Conservation (phyloP, 1,140 invertebrate genomes). For the Lineus longissimus region DNA sequence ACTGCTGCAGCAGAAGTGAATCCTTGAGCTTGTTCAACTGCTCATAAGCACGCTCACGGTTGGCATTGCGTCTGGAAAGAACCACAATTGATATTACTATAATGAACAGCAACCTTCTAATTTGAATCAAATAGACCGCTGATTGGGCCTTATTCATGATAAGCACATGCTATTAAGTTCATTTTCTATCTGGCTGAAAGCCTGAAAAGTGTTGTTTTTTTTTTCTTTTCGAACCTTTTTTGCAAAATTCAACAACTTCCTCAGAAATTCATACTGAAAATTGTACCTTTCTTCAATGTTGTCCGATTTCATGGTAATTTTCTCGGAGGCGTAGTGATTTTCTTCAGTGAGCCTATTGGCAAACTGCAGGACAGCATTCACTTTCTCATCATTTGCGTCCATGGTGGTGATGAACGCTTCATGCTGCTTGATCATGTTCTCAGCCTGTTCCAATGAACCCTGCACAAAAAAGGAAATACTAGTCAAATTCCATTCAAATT, state of each 20-base stretch:
- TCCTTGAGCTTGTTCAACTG: conserved; percentile 92
- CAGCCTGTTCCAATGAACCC: conserved; percentile 82
- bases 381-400: conserved; percentile 99
- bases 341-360: conserved; percentile 79
- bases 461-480: conserved; percentile 20
- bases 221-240: too few relatives aligned
- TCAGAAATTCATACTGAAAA: too few relatives aligned
- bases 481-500: neutral
- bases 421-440: conserved; percentile 94
- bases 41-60: conserved; percentile 83
- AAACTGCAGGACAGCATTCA: conserved; percentile 91
- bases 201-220: too few relatives aligned
- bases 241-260: too few relatives aligned
- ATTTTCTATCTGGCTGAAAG: too few relatives aligned
- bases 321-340: conserved; percentile 84
- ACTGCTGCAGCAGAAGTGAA: conserved; percentile 90
- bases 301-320: conserved; percentile 93
- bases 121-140: too few relatives aligned
- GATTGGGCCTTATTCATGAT: too few relatives aligned
- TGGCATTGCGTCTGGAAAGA: conserved; percentile 66
- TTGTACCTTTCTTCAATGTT: conserved; percentile 75
- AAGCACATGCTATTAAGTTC: too few relatives aligned
- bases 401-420: conserved; percentile 98
- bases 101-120: neutral
- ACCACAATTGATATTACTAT: conserved; percentile 10